A percentile compares a stretch with the other conserved stretches of the same genome.
phyloP scores from a whole-genome alignment of 2,888 invertebrate species.

The Nysson spinosus region DNA sequence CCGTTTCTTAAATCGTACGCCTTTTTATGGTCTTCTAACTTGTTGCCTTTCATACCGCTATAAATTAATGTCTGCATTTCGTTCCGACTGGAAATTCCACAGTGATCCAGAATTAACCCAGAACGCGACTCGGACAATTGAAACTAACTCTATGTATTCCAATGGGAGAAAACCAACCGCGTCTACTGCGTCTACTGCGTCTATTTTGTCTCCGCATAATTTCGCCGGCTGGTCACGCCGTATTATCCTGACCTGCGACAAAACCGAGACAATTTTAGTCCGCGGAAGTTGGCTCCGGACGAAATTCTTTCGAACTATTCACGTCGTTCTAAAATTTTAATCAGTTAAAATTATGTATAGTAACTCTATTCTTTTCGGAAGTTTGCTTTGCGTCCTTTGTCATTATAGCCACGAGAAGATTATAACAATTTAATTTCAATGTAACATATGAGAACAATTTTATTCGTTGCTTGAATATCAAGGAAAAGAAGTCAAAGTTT shows the following conservation, averaged over 20 bases:
- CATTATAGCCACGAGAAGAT: too few species aligned
- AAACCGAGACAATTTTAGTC: slow-evolving; percentile 27
- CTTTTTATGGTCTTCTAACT: too few species aligned
- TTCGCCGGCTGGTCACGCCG: slow-evolving; percentile 26
- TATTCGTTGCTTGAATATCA: too few species aligned
- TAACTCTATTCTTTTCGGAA: too few species aligned
- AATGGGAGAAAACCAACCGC: slow-evolving; percentile 11
- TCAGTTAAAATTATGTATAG: too few species aligned
- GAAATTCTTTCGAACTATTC: slow-evolving; percentile 6
- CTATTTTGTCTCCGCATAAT: slow-evolving; percentile 40
- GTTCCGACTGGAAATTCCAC: slow-evolving; percentile 14
- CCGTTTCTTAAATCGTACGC: too few species aligned
- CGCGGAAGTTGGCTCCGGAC: slow-evolving; percentile 29
- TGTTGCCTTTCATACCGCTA: too few species aligned
- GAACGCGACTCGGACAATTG: slow-evolving; percentile 22
- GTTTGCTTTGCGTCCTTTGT: too few species aligned
- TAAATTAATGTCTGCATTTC: neutral
- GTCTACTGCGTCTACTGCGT: slow-evolving; percentile 6
- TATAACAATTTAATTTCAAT: too few species aligned
- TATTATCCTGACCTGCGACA: slow-evolving; percentile 49
- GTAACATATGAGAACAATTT: too few species aligned
- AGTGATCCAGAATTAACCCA: slow-evolving; percentile 26
- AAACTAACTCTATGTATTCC: slow-evolving; percentile 13
- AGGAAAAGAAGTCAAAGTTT: too few species aligned
- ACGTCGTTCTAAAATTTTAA: too few species aligned